Evolutionary conservation across 2,888 invertebrate genomes (phyloP), one percentile per base, ranked within the genome.

Genomic region (Lysandra bellargus): DNA sequence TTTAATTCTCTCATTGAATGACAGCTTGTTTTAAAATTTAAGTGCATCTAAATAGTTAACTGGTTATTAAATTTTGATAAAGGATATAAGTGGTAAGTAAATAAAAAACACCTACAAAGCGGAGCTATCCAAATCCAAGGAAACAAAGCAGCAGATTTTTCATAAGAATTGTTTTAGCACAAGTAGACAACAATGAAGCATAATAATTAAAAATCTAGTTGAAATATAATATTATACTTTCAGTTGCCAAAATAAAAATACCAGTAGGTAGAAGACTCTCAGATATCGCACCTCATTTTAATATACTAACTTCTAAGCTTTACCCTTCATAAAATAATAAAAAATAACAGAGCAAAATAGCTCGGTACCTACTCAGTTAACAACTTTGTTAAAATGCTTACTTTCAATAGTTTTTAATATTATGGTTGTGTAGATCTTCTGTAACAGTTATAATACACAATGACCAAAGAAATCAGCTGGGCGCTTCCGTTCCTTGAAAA

Each of bases 401-500:
- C 69, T 69, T 69, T 64, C 64, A 64, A 64, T 69, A 69, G 37
- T 37, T 69, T 69, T 69, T 69, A 37, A 37, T 33, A 74, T 74
- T 74, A 44, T 74, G 74, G 74, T 2, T 69, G 37, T 69, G 69
- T 14, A 69, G 69, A 14, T 69, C 33, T 69, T 69, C 74, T n/a
- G 44, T 44, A 74, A 74, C 40, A 74, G 44, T 44, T 74, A 74
- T 74, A 74, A 74, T 74, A n/a, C 44, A 74, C 74, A 40, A 74
- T 74, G 44, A 23, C 44, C 44, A 74, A 44, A 44, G 44, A 76
- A 57, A 76, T 76, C 76, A 76, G 76, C 76, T 76, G 76, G 53
- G 76, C 76, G 76, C 76, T 76, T 76, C 76, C 76, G 49, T 53
- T 53, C 53, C 76, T 76, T 76, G 49, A 57, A 17, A 57, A 76